A percentile compares a stretch with the other conserved stretches of the same genome.
These are phyloP conservation scores for Urophycis tenuis DNA, from an alignment of 2,797 vertebrate genomes.

Conservation along the genomic window DNA sequence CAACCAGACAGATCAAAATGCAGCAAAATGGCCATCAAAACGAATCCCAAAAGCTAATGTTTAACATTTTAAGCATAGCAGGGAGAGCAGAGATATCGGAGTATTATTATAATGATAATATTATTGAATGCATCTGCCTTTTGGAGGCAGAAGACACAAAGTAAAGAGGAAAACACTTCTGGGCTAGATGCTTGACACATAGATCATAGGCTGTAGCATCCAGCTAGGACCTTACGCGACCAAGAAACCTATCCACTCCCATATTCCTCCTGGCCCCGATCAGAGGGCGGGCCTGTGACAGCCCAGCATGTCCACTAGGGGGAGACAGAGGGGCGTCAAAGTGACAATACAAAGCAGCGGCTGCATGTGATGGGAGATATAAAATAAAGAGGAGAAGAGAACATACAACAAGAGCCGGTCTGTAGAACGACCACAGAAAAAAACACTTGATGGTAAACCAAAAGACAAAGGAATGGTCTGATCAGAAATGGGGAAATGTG, in stretches of 20 bases:
- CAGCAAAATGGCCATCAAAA: neutral
- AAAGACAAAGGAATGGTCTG: slow-evolving; percentile 1
- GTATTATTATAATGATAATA: neutral
- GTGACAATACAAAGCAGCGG: neutral
- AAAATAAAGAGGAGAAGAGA: neutral
- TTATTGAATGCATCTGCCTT: neutral
- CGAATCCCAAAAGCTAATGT: neutral
- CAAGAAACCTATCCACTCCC: slow-evolving; percentile 26
- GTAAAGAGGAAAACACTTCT: slow-evolving; percentile 11
- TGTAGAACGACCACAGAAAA: neutral
- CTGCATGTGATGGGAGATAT: neutral
- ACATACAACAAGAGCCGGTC: neutral
- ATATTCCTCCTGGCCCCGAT: slow-evolving; percentile 23
- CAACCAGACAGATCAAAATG: neutral
- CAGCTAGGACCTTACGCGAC: neutral
- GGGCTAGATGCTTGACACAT: slow-evolving; percentile 32
- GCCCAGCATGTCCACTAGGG: slow-evolving; percentile 46
- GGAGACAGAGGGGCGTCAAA: slow-evolving; percentile 25
- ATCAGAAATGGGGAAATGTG: slow-evolving; percentile 11
- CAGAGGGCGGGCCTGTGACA: slow-evolving; percentile 28
- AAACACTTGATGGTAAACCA: neutral
- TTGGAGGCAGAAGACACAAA: neutral
- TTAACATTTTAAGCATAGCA: neutral
- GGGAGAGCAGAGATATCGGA: neutral
- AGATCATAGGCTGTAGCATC: slow-evolving; percentile 30